phyloP scores from a whole-genome alignment of 2,797 vertebrate species.

The Pseudochirops corinnae region DNA sequence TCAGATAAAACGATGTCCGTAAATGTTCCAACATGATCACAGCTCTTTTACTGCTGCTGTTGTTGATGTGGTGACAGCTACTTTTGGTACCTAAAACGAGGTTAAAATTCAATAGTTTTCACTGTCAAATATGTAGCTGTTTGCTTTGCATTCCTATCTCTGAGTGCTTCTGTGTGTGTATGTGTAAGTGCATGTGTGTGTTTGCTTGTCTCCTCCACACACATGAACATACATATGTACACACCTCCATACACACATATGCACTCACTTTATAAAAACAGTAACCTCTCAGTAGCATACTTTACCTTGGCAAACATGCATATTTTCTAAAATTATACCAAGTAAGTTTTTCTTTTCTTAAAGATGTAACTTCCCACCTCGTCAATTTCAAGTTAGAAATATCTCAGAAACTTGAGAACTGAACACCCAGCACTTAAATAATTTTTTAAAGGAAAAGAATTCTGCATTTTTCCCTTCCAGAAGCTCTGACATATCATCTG shows the following conservation, averaged over 20 bases:
- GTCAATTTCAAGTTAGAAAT: conserved; percentile 68
- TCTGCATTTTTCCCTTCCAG: conserved; percentile 61
- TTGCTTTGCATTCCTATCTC: conserved; percentile 35
- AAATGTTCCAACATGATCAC: neutral
- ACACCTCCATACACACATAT: conserved; percentile 12
- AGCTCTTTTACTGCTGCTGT: neutral
- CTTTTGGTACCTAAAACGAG: neutral
- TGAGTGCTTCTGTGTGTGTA: neutral
- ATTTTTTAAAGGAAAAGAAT: conserved; percentile 39
- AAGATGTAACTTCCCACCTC: conserved; percentile 68
- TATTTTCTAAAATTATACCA: conserved; percentile 80
- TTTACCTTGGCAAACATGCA: conserved; percentile 82
- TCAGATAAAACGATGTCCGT: neutral
- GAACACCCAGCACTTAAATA: conserved; percentile 15
- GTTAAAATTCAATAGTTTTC: neutral
- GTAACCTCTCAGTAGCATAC: conserved; percentile 46
- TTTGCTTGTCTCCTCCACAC: conserved; percentile 42
- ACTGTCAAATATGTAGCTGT: conserved; percentile 36
- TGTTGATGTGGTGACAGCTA: neutral
- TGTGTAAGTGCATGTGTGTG: neutral
- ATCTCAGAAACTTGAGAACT: conserved; percentile 54
- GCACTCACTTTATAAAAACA: conserved; percentile 68
- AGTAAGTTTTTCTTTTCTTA: conserved; percentile 78
- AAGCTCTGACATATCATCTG: conserved; percentile 67
- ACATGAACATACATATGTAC: conserved; percentile 35